These are phyloP conservation scores for Leptinotarsa haldemani DNA, from an alignment of 2,888 invertebrate species.

Conservation along the genomic window DNA sequence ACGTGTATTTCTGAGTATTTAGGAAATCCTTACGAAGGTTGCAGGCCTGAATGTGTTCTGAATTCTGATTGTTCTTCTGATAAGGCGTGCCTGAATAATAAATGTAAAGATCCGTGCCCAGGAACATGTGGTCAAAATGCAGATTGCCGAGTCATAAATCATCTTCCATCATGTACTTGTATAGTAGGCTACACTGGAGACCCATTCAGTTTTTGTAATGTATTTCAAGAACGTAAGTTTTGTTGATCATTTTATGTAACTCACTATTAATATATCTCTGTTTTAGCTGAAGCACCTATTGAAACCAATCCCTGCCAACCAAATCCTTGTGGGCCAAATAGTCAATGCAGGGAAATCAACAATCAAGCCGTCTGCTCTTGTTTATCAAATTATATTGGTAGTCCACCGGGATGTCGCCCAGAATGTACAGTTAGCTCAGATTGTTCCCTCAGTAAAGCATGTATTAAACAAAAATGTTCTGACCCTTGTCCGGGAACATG, in stretches of 20 bases:
- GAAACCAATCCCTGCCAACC: constrained; percentile 75
- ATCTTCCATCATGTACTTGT: constrained; percentile 78
- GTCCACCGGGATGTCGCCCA: constrained; percentile 73
- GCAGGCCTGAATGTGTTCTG: constrained; percentile 80
- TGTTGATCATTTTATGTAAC: background rate
- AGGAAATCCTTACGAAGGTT: constrained; percentile 83
- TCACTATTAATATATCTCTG: background rate
- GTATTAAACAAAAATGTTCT: constrained; percentile 62
- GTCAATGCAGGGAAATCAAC: constrained; percentile 77
- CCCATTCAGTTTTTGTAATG: constrained; percentile 76
- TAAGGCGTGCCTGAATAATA: constrained; percentile 77
- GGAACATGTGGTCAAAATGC: constrained; percentile 82
- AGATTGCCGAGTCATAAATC: constrained; percentile 78
- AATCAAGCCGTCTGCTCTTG: constrained; percentile 72
- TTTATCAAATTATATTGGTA: constrained; percentile 71
- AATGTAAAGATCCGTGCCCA: constrained; percentile 82
- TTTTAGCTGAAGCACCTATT: constrained; percentile 50
- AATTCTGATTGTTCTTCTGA: constrained; percentile 80
- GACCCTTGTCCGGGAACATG: constrained; percentile 70
- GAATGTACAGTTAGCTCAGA: constrained; percentile 71
- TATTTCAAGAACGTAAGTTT: constrained; percentile 65
- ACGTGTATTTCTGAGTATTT: constrained; percentile 77
- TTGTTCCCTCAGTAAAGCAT: constrained; percentile 67
- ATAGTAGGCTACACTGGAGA: constrained; percentile 80
- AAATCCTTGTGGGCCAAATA: constrained; percentile 82